Percentiles rank a stretch among this genome's conserved stretches.
Conservation (phyloP, 2,113 vertebrate species). For the Euleptes europaea region DNA sequence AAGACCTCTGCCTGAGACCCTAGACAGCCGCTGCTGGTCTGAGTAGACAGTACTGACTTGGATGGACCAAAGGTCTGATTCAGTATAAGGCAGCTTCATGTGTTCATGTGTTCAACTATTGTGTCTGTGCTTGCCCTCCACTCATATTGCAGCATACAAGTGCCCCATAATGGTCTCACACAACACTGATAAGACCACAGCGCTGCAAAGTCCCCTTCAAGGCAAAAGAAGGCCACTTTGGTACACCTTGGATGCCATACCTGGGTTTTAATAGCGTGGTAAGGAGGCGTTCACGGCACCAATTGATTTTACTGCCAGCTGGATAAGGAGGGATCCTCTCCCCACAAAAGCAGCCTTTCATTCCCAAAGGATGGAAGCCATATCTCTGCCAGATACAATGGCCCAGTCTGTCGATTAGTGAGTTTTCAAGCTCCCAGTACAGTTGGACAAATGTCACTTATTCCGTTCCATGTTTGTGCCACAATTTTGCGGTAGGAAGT, state of each 20-base stretch:
- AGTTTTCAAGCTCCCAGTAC: neutral
- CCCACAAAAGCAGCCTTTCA: neutral
- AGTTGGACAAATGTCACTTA: no score
- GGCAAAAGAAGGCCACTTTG: neutral
- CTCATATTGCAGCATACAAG: no score
- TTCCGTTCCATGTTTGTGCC: no score
- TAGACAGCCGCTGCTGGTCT: no score
- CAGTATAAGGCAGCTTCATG: no score
- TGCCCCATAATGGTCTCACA: neutral
- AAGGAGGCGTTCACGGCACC: neutral
- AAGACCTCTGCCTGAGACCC: no score
- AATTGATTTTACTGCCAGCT: neutral
- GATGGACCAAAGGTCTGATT: no score
- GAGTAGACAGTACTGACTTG: no score
- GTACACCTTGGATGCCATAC: neutral
- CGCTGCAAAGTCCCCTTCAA: neutral
- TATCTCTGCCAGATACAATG: neutral
- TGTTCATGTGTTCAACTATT: no score
- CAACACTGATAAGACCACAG: no score
- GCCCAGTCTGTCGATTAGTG: neutral
- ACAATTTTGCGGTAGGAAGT: no score
- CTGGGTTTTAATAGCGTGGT: neutral
- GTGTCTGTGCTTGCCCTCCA: neutral
- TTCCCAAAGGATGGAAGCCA: neutral
- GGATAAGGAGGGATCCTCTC: neutral